Evolutionary conservation across 1,140 invertebrate species (phyloP), one percentile per base, ranked within the genome.

Genomic region (Macrotrachela quadricornifera): DNA sequence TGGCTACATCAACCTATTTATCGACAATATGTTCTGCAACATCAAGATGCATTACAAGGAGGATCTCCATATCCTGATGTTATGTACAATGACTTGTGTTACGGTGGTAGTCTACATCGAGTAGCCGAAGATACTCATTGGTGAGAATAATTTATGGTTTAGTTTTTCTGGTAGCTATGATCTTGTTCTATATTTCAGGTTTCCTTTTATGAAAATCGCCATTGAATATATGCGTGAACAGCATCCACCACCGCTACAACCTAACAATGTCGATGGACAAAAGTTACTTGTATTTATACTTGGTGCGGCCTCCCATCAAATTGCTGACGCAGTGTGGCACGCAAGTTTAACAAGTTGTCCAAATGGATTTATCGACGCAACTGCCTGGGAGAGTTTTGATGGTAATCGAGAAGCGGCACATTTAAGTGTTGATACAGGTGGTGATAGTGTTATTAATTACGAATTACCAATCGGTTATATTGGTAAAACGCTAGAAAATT

Each of bases 161-260:
- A 12, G 12, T 12, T 42, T 12, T n/a, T 42, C n/a, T 12, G 12
- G 12, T 42, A n/a, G 12, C 12, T n/a, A 12, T 42, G 12, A 42
- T 42, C 60, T 64, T 36, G 64, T 66, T 50, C 64, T 66, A 50
- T 65, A 63, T 13, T 65, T 67, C 53, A 67, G 65, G 64, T 57
- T 59, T 1, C 62, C 62, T 15, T 68, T 67, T 54, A 44, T 67
- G 36, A 66, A 64, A 60, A 61, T 61, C 12, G 60, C 63, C 4
- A 59, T 67, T 30, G 64, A 64, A 52, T 66, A 68, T 58, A 65
- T 68, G 44, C 57, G 57, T 9, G 60, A 53, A 17, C 54, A 59
- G 17, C 63, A 64, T 47, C 60, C 64, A 15, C 57, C 58, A 17
- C 65, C 65, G 6, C 65, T 62, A 62, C 58, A 57, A 41, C 17